phyloP scores from a whole-genome alignment of 2,797 vertebrate species.

The Poeciliopsis gracilis region DNA sequence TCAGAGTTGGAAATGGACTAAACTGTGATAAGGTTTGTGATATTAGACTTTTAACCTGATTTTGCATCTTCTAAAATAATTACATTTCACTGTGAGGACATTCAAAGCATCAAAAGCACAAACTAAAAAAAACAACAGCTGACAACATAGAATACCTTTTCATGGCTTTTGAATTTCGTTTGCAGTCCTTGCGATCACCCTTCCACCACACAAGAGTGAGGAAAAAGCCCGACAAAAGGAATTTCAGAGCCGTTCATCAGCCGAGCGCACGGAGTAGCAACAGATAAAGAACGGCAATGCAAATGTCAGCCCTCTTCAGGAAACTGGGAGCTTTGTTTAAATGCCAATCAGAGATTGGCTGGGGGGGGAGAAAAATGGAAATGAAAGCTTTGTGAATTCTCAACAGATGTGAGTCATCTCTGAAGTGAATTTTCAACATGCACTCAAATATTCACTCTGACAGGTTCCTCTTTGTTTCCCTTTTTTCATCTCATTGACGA shows the following conservation, averaged over 20 bases:
- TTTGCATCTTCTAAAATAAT: not conserved
- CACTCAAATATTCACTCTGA: constrained; percentile 42
- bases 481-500: constrained; percentile 13
- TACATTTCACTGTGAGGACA: not conserved
- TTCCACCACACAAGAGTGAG: not conserved
- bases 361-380: constrained; percentile 45
- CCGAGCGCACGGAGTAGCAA: constrained; percentile 20
- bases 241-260: not conserved
- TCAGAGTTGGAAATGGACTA: not conserved
- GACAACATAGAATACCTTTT: not conserved
- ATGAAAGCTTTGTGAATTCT: constrained; percentile 51
- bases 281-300: constrained; percentile 25
- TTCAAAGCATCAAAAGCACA: not conserved
- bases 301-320: constrained; percentile 58
- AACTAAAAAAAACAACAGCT: not conserved
- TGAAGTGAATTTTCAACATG: constrained; percentile 41
- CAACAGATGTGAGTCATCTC: constrained; percentile 55
- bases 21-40: not conserved
- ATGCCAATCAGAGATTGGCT: constrained; percentile 63
- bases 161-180: not conserved
- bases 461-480: constrained; percentile 26
- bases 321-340: constrained; percentile 62
- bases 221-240: not conserved
- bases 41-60: not conserved
- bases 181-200: not conserved